A percentile compares a stretch with the other conserved stretches of the same genome.
Conservation (phyloP, 2,888 invertebrate genomes). For the Poecilobothrus nobilitatus region DNA sequence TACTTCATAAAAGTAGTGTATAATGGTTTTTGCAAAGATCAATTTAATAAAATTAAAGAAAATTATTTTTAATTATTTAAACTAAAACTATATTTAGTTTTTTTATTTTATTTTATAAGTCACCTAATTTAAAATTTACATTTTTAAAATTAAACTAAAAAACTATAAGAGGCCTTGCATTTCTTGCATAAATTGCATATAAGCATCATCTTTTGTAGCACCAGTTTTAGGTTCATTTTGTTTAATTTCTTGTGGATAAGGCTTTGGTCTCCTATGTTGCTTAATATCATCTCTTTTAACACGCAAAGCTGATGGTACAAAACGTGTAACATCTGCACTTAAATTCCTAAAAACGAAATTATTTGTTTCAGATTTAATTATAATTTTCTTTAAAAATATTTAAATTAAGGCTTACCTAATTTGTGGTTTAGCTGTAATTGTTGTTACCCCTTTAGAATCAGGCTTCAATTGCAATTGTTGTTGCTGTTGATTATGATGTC, state of each 20-base stretch:
- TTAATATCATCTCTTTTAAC: conserved; percentile 80
- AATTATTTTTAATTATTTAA: no score
- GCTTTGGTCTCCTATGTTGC: conserved; percentile 43
- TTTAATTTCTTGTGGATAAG: conserved; percentile 48
- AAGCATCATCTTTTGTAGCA: conserved; percentile 91
- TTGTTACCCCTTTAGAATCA: conserved; percentile 62
- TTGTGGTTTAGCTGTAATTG: conserved; percentile 94
- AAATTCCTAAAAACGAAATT: conserved; percentile 50
- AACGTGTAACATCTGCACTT: conserved; percentile 89
- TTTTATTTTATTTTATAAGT: no score
- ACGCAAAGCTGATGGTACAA: conserved; percentile 86
- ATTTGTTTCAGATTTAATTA: conserved; percentile 8
- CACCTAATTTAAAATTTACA: no score
- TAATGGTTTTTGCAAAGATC: no score
- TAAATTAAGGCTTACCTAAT: conserved; percentile 52
- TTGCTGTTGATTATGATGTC: conserved; percentile 38
- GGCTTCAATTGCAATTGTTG: conserved; percentile 64
- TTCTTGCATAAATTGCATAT: conserved; percentile 97
- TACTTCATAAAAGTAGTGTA: no score
- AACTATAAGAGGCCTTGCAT: conserved; percentile 83
- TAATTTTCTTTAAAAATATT: conserved; percentile 1
- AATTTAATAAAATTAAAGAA: no score
- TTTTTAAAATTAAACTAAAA: no score
- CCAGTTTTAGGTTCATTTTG: conserved; percentile 40
- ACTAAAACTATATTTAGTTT: no score